phyloP scores from a whole-genome alignment of 2,113 vertebrate species.

The Crypturellus undulatus region DNA sequence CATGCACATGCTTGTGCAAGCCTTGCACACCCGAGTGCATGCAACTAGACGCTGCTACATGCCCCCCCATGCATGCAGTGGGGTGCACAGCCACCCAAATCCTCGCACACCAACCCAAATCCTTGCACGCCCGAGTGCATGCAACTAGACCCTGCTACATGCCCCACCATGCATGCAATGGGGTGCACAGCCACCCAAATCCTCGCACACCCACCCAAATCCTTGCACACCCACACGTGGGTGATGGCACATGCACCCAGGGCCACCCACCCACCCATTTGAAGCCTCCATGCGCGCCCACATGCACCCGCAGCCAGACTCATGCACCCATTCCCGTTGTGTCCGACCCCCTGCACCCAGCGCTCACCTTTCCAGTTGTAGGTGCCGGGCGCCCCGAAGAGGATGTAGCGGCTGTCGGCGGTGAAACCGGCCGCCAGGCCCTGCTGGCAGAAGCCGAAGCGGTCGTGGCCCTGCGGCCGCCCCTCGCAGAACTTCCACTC shows the following conservation, averaged over 20 bases:
- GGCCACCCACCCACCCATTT: accelerated
- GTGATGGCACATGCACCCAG: background rate
- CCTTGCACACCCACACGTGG: too few species aligned
- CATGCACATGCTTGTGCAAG: accelerated
- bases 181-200: too few species aligned
- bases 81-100: background rate
- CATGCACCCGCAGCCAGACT: accelerated
- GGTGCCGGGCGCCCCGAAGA: slow-evolving; percentile 93
- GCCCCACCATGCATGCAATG: too few species aligned
- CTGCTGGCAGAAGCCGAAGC: slow-evolving; percentile 96
- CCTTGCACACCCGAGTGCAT: too few species aligned
- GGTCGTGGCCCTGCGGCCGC: slow-evolving; percentile 90
- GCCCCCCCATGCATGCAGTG: background rate
- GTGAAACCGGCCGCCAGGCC: slow-evolving; percentile 92
- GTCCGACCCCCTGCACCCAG: background rate
- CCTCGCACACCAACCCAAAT: too few species aligned
- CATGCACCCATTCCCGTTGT: too few species aligned
- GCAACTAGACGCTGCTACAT: too few species aligned
- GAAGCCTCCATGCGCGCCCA: too few species aligned
- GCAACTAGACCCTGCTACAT: too few species aligned
- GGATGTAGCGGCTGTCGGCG: slow-evolving; percentile 89
- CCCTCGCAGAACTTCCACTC: slow-evolving; percentile 98
- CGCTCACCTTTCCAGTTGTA: slow-evolving; percentile 97
- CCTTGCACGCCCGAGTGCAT: too few species aligned
- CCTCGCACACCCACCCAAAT: background rate